Conservation (phyloP, 2,888 invertebrate genomes). For the Blastobasis lacticolella region DNA sequence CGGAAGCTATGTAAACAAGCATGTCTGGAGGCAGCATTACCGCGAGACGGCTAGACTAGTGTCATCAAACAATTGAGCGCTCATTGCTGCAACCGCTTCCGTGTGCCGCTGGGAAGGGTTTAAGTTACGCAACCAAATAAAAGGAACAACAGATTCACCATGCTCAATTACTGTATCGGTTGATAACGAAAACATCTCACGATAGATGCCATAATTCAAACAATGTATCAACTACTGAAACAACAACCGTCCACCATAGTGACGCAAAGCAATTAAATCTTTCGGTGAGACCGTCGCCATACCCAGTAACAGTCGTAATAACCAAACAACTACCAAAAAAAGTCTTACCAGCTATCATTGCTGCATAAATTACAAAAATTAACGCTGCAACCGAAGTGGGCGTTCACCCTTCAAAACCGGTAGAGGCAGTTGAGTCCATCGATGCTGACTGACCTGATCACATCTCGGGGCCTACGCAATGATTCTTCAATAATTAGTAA, state of each 20-base stretch:
- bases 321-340: no score
- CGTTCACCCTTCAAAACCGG: slow-evolving; percentile 10
- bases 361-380: not conserved
- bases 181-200: no score
- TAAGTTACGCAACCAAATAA: slow-evolving; percentile 18
- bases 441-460: slow-evolving; percentile 5
- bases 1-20: slow-evolving; percentile 17
- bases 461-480: slow-evolving; percentile 2
- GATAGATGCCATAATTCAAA: no score
- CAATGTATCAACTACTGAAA: no score
- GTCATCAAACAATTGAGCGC: slow-evolving; percentile 42
- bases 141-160: not conserved
- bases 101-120: slow-evolving; percentile 37
- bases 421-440: slow-evolving; percentile 3
- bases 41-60: slow-evolving; percentile 38
- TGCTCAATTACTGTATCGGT: no score
- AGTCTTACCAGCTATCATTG: no score
- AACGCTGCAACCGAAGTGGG: not conserved
- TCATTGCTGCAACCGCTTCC: slow-evolving; percentile 39
- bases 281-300: no score
- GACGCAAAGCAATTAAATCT: no score
- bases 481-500: slow-evolving; percentile 1
- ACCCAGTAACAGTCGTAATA: no score
- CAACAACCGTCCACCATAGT: no score
- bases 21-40: slow-evolving; percentile 28